Evolutionary conservation across 2,797 vertebrate species (phyloP).

Genomic region (Microhierax caerulescens): DNA sequence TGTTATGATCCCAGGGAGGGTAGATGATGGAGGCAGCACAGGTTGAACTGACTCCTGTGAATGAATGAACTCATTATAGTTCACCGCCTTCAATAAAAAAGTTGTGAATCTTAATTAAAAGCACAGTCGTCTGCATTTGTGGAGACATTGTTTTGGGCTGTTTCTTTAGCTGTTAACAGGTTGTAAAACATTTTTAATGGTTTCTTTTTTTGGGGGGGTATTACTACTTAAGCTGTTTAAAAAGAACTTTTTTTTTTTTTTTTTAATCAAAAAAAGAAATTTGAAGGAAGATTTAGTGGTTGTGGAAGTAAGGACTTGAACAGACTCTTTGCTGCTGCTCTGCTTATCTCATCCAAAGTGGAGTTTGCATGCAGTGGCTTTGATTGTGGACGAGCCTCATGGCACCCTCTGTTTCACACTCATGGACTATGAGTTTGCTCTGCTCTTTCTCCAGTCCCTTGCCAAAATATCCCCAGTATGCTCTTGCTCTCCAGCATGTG

Average conservation of each 20-base stretch:
- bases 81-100: constrained; percentile 10
- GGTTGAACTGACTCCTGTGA: background rate
- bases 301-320: background rate
- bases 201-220: background rate
- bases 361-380: background rate
- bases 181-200: constrained; percentile 59
- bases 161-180: constrained; percentile 70
- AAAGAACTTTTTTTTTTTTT: background rate
- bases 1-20: constrained; percentile 23
- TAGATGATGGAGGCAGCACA: background rate
- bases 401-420: background rate
- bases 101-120: constrained; percentile 74
- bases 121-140: constrained; percentile 50
- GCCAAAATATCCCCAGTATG: background rate
- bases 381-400: background rate
- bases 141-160: constrained; percentile 58
- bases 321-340: background rate
- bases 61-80: constrained; percentile 65
- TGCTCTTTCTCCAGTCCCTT: background rate
- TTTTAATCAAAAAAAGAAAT: background rate
- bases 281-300: background rate
- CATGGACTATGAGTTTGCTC: background rate
- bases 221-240: background rate
- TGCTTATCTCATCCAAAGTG: background rate
- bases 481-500: fast-evolving